These are phyloP conservation scores for Steinernema scapterisci DNA, from an alignment of 2,888 invertebrate genomes.

Conservation along the genomic window DNA sequence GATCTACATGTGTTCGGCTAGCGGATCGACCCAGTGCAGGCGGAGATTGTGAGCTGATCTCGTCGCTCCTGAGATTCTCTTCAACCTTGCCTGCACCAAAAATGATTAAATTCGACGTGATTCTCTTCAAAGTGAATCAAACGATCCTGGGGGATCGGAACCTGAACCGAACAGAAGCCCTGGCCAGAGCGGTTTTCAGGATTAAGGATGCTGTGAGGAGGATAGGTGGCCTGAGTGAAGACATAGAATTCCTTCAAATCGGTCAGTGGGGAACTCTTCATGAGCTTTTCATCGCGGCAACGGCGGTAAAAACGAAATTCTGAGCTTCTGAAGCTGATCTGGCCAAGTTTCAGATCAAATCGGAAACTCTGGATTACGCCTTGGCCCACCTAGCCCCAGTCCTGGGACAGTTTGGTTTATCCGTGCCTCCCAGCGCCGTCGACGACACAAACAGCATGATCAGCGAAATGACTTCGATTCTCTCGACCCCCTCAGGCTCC, in stretches of 20 bases:
- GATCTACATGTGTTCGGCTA: background rate
- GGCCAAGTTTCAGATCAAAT: constrained; percentile 3
- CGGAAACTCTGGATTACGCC: constrained; percentile 5
- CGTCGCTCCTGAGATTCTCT: background rate
- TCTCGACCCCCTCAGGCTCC: background rate
- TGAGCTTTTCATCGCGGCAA: background rate
- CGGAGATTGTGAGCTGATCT: constrained; percentile 15
- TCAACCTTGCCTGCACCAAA: background rate
- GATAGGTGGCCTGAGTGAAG: constrained; percentile 1
- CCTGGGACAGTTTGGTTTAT: background rate
- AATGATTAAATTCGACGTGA: constrained; percentile 16
- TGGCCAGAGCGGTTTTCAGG: background rate
- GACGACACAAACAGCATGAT: constrained; percentile 11
- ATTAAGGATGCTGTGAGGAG: constrained; percentile 2
- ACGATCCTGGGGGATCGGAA: background rate
- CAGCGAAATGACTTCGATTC: background rate
- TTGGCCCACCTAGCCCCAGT: background rate
- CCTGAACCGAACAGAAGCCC: constrained; percentile 2
- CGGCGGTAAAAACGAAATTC: background rate
- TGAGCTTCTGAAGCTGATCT: background rate
- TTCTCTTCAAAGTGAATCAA: constrained; percentile 18
- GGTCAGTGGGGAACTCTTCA: constrained; percentile 23
- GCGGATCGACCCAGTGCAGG: background rate
- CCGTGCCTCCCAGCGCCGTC: background rate
- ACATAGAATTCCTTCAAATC: background rate